phyloP scores from a whole-genome alignment of 2,113 vertebrate genomes.

The Podiceps cristatus region DNA sequence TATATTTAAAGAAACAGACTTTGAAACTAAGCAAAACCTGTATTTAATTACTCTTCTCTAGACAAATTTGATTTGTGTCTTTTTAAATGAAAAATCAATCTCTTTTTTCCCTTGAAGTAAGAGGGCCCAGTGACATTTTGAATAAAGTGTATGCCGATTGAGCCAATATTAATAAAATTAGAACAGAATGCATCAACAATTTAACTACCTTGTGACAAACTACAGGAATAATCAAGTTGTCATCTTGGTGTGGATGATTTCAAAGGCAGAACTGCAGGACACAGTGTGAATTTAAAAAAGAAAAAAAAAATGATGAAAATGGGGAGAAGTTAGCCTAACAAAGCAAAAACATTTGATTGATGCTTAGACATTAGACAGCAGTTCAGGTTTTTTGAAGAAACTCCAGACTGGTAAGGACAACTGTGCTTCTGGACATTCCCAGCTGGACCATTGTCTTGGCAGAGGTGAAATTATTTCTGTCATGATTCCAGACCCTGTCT shows the following conservation, averaged over 20 bases:
- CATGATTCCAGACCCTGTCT: neutral
- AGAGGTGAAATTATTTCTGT: neutral
- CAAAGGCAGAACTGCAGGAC: neutral
- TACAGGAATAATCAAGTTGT: neutral
- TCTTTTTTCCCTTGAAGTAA: neutral
- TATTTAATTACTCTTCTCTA: neutral
- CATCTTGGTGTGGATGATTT: neutral
- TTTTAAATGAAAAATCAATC: neutral
- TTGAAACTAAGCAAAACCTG: neutral
- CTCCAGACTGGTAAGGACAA: neutral
- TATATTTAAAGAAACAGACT: neutral
- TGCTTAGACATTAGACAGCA: neutral
- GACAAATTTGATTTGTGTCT: neutral
- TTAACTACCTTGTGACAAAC: neutral
- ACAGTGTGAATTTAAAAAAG: neutral
- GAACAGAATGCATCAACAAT: neutral
- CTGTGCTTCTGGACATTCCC: neutral
- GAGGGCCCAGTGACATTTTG: neutral
- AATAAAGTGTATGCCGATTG: neutral
- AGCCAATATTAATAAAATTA: conserved; percentile 1
- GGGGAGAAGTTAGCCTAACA: neutral
- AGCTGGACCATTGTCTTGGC: neutral
- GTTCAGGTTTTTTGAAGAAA: neutral
- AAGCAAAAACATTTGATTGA: neutral
- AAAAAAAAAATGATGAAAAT: neutral